phyloP scores from a whole-genome alignment of 2,113 vertebrate genomes.

The Procapra przewalskii region DNA sequence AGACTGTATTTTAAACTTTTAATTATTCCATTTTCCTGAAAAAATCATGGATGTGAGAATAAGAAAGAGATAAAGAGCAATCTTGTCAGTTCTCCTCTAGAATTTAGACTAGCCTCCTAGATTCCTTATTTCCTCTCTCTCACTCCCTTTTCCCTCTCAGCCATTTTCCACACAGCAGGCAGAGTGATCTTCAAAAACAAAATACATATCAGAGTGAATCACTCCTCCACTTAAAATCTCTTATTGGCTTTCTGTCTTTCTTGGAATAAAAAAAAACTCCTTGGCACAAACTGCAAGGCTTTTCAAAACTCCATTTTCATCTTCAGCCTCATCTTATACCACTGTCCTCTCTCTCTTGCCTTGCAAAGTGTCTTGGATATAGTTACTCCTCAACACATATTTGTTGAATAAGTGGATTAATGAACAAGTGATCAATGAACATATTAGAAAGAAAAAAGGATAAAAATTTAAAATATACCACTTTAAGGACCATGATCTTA shows the following conservation, averaged over 20 bases:
- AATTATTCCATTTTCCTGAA: not conserved
- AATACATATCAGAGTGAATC: not conserved
- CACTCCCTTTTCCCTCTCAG: not conserved
- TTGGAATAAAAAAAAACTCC: constrained; percentile 11
- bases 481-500: not conserved
- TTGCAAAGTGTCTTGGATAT: not conserved
- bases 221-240: not conserved
- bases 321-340: not conserved
- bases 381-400: not conserved
- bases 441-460: not conserved
- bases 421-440: not conserved
- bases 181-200: not conserved
- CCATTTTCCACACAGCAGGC: not conserved
- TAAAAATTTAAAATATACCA: not conserved
- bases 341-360: not conserved
- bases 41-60: not conserved
- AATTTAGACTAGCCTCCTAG: not conserved
- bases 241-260: not conserved
- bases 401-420: not conserved
- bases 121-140: not conserved
- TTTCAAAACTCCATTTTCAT: not conserved
- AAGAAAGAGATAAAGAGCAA: not conserved
- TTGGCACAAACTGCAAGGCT: not conserved
- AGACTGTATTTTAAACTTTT: not conserved
- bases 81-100: not conserved